Evolutionary conservation across 2,113 vertebrate species (phyloP), one percentile per base, ranked within the genome.

Genomic region (Phoenicopterus ruber): DNA sequence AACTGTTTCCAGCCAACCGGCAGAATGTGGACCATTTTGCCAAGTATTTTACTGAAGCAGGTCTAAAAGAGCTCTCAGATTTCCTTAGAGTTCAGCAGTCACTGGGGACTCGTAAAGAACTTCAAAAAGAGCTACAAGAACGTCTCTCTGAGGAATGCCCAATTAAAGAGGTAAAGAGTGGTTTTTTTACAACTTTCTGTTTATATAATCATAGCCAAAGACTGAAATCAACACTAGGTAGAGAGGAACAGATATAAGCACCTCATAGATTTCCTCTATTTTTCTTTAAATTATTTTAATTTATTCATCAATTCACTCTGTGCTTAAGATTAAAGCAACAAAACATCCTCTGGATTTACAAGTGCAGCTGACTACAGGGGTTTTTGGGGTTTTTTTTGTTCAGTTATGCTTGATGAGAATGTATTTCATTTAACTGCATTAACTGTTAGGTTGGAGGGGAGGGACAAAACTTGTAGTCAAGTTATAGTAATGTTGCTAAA

Each of bases 21-120:
- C 99, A 99, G 97, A 99, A 98, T 49, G 99, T 99, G 95, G 99
- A 99, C 94, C 99, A 99, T 96, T 99, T 99, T 96, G 98, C 99
- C 40, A 98, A 98, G 72, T 99, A 99, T 97, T 99, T 99, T 93
- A 99, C 97, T 32, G 98, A 99, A 24, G 99, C 99, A 7, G 99
- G 99, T 29, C 98, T 99, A n/a, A 99, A 99, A 95, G 99, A 99
- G 86, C 98, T 99, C 40, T 99, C 99, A 0, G 99, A 99, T 92
- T 99, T 99, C 91, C 98, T 99, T 71, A 97, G 98, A 71, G 97
- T 98, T 59, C 99, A 99, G 95, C 99, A 99, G 95, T 98, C 98
- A 42, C 98, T 99, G 95, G 99, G 99, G 90, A 99, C 99, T 87
- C 98, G 99, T 90, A 99, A 99, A 97, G 99, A 99, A 79, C 98